Conservation (phyloP, 2,797 vertebrate genomes). For the Myripristis murdjan region DNA sequence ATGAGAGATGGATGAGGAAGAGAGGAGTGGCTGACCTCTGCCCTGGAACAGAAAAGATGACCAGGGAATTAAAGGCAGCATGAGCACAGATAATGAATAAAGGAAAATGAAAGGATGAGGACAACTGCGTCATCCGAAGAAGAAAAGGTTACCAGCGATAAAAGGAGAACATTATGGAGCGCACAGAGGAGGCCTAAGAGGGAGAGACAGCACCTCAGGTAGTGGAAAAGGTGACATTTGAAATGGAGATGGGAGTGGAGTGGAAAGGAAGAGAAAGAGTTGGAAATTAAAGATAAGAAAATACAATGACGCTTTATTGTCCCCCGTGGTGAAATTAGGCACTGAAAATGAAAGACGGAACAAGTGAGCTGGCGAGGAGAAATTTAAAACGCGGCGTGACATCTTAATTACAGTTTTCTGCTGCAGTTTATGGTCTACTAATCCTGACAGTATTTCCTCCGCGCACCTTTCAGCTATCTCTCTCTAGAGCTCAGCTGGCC, state of each 20-base stretch:
- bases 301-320: slow-evolving; percentile 60
- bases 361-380: slow-evolving; percentile 20
- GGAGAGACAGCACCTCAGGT: not conserved
- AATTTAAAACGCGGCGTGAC: slow-evolving; percentile 28
- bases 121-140: slow-evolving; percentile 3
- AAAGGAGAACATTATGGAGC: not conserved
- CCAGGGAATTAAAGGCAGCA: slow-evolving; percentile 6
- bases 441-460: slow-evolving; percentile 41
- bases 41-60: slow-evolving; percentile 25
- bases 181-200: not conserved
- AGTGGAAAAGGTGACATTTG: not conserved
- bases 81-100: slow-evolving; percentile 8
- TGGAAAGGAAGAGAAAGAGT: slow-evolving; percentile 12
- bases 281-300: slow-evolving; percentile 43
- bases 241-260: not conserved
- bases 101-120: slow-evolving; percentile 5
- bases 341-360: slow-evolving; percentile 42
- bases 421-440: slow-evolving; percentile 3
- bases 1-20: no score
- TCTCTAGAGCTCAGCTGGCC: slow-evolving; percentile 57
- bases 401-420: slow-evolving; percentile 37
- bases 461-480: slow-evolving; percentile 20
- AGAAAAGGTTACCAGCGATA: not conserved
- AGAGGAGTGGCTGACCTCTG: not conserved
- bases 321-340: slow-evolving; percentile 43